A percentile compares a stretch with the other conserved stretches of the same genome.
phyloP scores from a whole-genome alignment of 2,797 vertebrate species.

The Darevskia nairensis region DNA sequence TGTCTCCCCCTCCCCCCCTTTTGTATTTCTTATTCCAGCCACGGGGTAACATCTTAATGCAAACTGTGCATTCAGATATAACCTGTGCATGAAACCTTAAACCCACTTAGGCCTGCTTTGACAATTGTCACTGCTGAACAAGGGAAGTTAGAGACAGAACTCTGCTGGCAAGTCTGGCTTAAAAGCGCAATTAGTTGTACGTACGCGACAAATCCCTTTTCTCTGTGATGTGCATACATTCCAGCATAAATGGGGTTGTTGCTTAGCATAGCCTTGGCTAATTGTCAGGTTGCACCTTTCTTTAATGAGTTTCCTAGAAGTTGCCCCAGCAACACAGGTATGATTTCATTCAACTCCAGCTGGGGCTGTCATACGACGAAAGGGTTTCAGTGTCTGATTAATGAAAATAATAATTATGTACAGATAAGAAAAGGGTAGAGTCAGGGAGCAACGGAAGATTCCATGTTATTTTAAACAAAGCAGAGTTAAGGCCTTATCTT shows the following conservation, averaged over 20 bases:
- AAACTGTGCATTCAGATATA: constrained; percentile 32
- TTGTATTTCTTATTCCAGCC: background rate
- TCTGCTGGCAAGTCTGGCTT: background rate
- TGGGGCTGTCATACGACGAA: constrained; percentile 72
- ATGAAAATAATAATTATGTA: constrained; percentile 86
- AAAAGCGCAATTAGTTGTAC: constrained; percentile 38
- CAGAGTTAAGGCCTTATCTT: constrained; percentile 86
- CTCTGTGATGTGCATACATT: constrained; percentile 66
- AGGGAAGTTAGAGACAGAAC: constrained; percentile 8
- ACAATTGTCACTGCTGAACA: constrained; percentile 69
- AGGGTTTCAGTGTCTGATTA: constrained; percentile 80
- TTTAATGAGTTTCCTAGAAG: constrained; percentile 90
- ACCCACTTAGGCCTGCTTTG: constrained; percentile 75
- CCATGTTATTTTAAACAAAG: constrained; percentile 85
- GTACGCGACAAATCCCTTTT: constrained; percentile 80
- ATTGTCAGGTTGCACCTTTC: constrained; percentile 84
- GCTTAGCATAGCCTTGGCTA: constrained; percentile 73
- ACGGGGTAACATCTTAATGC: constrained; percentile 15
- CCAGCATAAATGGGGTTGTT: constrained; percentile 67
- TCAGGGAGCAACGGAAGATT: constrained; percentile 73
- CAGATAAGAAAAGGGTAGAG: constrained; percentile 71
- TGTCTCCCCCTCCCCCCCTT: constrained; percentile 13
- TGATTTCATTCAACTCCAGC: constrained; percentile 82
- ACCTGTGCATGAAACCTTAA: constrained; percentile 33
- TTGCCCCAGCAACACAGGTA: constrained; percentile 82